phyloP scores from a whole-genome alignment of 2,888 invertebrate species.

The Synergus gifuensis region DNA sequence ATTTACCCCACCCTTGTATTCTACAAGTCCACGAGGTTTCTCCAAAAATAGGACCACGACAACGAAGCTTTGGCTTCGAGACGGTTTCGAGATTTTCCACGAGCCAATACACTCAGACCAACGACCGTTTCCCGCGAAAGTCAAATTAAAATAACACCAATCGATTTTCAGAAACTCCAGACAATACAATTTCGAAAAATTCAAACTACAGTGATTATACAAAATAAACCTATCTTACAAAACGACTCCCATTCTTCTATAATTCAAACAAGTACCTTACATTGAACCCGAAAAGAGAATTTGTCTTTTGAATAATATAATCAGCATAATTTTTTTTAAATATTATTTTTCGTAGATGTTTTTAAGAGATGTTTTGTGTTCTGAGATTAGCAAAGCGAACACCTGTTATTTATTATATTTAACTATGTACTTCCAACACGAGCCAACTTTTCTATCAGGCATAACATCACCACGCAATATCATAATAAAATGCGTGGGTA shows the following conservation, averaged over 20 bases:
- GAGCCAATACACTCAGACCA: conserved; percentile 50
- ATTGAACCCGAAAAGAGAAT: background rate
- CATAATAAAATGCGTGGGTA: background rate
- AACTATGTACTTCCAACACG: background rate
- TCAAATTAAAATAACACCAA: background rate
- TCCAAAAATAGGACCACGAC: conserved; percentile 74
- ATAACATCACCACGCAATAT: conserved; percentile 15
- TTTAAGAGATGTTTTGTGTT: background rate
- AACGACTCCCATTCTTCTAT: too few species aligned
- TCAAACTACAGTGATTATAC: background rate
- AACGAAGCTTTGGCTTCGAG: conserved; percentile 62
- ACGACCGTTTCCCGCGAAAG: conserved; percentile 36
- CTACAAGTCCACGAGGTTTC: conserved; percentile 69
- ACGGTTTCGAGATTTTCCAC: conserved; percentile 55
- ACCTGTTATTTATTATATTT: conserved; percentile 49
- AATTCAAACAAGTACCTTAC: too few species aligned
- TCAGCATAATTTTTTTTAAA: background rate
- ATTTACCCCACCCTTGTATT: conserved; percentile 64
- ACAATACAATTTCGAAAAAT: background rate
- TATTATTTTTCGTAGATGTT: background rate
- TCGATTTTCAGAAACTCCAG: background rate
- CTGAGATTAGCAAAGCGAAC: background rate
- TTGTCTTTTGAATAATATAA: background rate
- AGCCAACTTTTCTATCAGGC: conserved; percentile 11
- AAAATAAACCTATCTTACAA: background rate